Base-by-base conservation (phyloP, 2,888 invertebrate species). In the Drosophila kanekoi region DNA sequence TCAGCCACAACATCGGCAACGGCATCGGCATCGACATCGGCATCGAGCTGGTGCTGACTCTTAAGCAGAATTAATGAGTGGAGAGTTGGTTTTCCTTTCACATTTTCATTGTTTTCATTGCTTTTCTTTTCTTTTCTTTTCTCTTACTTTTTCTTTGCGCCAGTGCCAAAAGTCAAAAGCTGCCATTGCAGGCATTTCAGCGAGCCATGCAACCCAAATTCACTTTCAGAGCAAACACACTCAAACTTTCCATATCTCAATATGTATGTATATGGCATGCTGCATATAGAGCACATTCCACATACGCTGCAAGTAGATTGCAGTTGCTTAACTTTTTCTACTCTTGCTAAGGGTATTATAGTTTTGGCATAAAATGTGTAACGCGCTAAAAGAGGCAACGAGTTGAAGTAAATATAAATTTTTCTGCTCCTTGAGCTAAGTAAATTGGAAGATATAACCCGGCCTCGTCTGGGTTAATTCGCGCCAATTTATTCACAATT, bases 31-130 rank as follows among this genome's bases (percentile, higher is more conserved):
- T 40, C 33, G 41, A 38, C 49, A 23, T 23, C 23, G 23, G 28
- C 28, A 28, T 49, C 37, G 51, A 45, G 70, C 56, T 41, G 20
- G 18, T 62, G 52, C 59, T 43, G 61, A 57, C 52, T 77, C 68
- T 62, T 76, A 73, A 79, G 59, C 66, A 69, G 73, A 77, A 80
- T 79, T 79, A 79, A 79, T 80, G 79, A 79, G 73, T 65, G 75
- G 51, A 73, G 60, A 48, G 51, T 48, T 64, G 66, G 53, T 62
- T 76, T 63, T 66, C 33, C 66, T 64, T 68, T 59, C 43, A 38
- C 62, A 66, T 63, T 59, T 58, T 59, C 45, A 48, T 69, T 57
- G 62, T 70, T 47, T 48, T 57, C 43, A 16, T 48, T 58, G 43
- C 38, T 53, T 56, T 60, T 47, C 28, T 52, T 58, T 49, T 67